These are phyloP conservation scores for Nothura maculosa DNA, from an alignment of 2,797 vertebrate genomes.

Conservation along the genomic window DNA sequence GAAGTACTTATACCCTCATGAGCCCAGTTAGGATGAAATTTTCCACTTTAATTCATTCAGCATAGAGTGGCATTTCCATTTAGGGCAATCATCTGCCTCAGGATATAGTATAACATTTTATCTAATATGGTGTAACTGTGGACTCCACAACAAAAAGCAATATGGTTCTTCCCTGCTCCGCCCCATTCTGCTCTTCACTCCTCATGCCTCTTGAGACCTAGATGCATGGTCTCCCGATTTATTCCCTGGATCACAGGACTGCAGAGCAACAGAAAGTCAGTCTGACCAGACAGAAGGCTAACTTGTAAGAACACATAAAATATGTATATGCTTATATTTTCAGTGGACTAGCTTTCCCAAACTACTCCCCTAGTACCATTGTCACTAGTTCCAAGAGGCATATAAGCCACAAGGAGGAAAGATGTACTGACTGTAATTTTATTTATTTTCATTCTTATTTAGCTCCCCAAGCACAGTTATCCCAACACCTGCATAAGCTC, in stretches of 20 bases:
- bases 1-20: not conserved
- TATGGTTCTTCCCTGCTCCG: not conserved
- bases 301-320: not conserved
- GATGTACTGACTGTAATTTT: not conserved
- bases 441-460: not conserved
- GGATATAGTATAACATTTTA: not conserved
- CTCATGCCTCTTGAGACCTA: not conserved
- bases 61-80: not conserved
- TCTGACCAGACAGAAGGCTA: not conserved
- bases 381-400: not conserved
- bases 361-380: not conserved
- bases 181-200: not conserved
- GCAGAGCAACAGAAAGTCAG: not conserved
- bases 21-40: not conserved
- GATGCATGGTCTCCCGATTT: not conserved
- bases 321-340: not conserved
- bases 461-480: not conserved
- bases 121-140: not conserved
- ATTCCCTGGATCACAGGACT: not conserved
- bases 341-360: not conserved
- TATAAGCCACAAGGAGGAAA: not conserved
- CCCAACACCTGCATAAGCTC: not conserved
- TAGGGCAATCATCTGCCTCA: not conserved
- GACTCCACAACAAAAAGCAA: not conserved
- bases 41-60: not conserved